Evolutionary conservation across 2,888 invertebrate species (phyloP).

Genomic region (Cosmorhoe ocellata): DNA sequence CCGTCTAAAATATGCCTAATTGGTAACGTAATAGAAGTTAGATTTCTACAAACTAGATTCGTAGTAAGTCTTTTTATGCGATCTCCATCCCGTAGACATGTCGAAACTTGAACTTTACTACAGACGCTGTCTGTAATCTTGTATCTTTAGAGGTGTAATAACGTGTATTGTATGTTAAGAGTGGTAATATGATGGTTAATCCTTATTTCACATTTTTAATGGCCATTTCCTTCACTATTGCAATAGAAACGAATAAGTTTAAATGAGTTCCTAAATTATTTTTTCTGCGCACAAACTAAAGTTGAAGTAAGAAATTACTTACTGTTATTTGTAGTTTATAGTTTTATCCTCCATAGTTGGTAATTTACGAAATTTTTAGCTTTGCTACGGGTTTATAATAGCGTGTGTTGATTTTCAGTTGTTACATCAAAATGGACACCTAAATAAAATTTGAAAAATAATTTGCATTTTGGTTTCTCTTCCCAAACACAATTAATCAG

Average conservation of each 20-base stretch:
- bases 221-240: conserved; percentile 13
- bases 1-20: conserved; percentile 29
- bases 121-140: conserved; percentile 11
- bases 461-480: conserved; percentile 37
- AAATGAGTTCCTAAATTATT: conserved; percentile 36
- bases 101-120: conserved; percentile 22
- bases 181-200: conserved; percentile 30
- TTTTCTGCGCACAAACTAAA: conserved; percentile 50
- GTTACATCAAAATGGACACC: conserved; percentile 74
- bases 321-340: conserved; percentile 41
- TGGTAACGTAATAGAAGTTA: conserved; percentile 24
- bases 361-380: conserved; percentile 64
- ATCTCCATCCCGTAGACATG: conserved; percentile 31
- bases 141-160: conserved; percentile 29
- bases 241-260: conserved; percentile 20
- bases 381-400: conserved; percentile 77
- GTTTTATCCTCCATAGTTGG: conserved; percentile 51
- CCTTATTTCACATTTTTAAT: conserved; percentile 14
- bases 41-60: conserved; percentile 28
- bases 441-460: conserved; percentile 70
- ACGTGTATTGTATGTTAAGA: conserved; percentile 31
- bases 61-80: conserved; percentile 18
- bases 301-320: conserved; percentile 43
- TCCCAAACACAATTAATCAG: not conserved
- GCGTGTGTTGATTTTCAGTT: conserved; percentile 72